Evolutionary conservation across 2,113 vertebrate genomes (phyloP).

Genomic region (Amblyornis subalaris): DNA sequence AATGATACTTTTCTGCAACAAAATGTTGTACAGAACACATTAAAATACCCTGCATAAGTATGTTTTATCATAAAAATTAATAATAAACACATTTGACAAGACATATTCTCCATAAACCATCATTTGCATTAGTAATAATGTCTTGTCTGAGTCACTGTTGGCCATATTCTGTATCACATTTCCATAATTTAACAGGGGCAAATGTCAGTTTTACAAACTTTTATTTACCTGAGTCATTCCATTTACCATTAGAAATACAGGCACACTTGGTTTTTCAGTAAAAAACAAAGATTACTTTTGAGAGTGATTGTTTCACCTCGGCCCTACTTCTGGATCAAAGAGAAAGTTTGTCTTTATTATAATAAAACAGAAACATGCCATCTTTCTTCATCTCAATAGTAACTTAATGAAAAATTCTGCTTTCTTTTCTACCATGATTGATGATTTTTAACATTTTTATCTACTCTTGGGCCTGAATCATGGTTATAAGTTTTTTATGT

Average conservation of each 20-base stretch:
- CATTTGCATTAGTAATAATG: neutral
- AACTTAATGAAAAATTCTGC: neutral
- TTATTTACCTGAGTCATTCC: neutral
- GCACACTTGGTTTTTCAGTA: neutral
- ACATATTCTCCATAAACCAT: neutral
- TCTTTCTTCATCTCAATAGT: neutral
- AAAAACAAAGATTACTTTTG: neutral
- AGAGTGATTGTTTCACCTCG: neutral
- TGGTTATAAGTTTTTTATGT: neutral
- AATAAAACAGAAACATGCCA: neutral
- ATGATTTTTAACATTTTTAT: slow-evolving; percentile 13
- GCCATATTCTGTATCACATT: neutral
- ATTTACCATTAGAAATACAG: neutral
- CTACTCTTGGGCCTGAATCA: neutral
- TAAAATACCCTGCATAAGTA: neutral
- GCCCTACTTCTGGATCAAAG: neutral
- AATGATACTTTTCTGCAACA: neutral
- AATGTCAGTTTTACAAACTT: neutral
- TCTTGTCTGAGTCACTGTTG: neutral
- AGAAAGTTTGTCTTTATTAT: neutral
- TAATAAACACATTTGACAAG: neutral
- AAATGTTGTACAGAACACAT: neutral
- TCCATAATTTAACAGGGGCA: neutral
- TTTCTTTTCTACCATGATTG: neutral
- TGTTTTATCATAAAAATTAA: neutral